Conservation (phyloP, 2,797 vertebrate species). For the Forpus xanthops region DNA sequence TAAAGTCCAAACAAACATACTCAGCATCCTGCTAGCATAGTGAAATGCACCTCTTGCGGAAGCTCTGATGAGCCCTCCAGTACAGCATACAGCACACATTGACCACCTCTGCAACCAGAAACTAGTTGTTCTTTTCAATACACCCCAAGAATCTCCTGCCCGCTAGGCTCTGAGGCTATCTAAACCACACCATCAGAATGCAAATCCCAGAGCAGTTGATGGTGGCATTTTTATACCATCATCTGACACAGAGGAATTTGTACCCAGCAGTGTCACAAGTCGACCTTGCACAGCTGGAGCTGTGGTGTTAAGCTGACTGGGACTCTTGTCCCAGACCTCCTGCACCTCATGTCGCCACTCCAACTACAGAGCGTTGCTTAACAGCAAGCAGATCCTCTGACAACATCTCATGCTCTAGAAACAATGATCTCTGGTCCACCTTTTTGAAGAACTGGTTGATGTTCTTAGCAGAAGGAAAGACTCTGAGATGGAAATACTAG, state of each 20-base stretch:
- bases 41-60: not conserved
- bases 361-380: not conserved
- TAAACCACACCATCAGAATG: not conserved
- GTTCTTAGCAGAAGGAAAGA: not conserved
- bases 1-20: not conserved
- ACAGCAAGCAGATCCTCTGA: not conserved
- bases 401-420: not conserved
- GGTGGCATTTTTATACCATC: not conserved
- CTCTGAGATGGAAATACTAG: not conserved
- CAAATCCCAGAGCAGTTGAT: not conserved
- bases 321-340: not conserved
- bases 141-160: not conserved
- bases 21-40: no score
- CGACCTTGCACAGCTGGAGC: not conserved
- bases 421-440: not conserved
- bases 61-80: not conserved
- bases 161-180: not conserved
- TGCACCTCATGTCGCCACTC: not conserved
- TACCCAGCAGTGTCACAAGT: fast-evolving
- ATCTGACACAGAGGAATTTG: not conserved
- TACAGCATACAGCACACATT: not conserved
- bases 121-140: not conserved
- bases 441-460: not conserved
- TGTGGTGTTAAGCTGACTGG: not conserved
- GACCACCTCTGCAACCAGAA: not conserved